Evolutionary conservation across 2,888 invertebrate species (phyloP), one percentile per base, ranked within the genome.

Genomic region (Campoplex nolae): DNA sequence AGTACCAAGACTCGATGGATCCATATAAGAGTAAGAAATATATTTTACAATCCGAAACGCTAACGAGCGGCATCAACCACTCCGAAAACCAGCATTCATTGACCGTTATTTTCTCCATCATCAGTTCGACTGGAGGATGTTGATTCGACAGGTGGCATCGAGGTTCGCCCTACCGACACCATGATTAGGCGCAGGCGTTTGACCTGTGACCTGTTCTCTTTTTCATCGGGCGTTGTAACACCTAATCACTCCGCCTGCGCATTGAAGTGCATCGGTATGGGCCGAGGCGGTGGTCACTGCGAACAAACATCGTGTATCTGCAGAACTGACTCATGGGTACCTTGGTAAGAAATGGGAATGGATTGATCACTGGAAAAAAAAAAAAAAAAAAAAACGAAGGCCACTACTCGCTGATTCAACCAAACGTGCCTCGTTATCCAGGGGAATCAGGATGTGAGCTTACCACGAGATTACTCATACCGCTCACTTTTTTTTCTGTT

Each of bases 231-330:
- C 13, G 38, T 84, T 18, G 78, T 78, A 3, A 78, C 82, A 13
- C 84, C 87, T 3, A 84, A 84, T 56, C 84, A 82, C 65, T 28
- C 77, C 1, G 82, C 77, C 2, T 84, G 84, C 23, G 87, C 84
- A 42, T 54, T 74, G 0, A 87, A 84, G 65, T 84, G 84, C 62
- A 28, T 87, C 3, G 74, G 48, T 7, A 54, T 13, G 73, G 80
- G 83, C 23, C 42, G 74, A 68, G 42, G 13, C 38, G 84, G 81
- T 51, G 87, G 84, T 1, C 73, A 78, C 67, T 87, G 87, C 74
- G 80, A 84, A 38, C 67, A 48, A 11, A 58, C 48, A 0, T 45
- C 18, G 2, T 84, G 84, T 42, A 16, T 84, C 13, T 87, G 87
- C 78, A 65, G 78, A 68, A 18, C 74, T 35, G 84, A 82, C 78